phyloP scores from a whole-genome alignment of 2,888 invertebrate species.

The Chymomyza caudatula region DNA sequence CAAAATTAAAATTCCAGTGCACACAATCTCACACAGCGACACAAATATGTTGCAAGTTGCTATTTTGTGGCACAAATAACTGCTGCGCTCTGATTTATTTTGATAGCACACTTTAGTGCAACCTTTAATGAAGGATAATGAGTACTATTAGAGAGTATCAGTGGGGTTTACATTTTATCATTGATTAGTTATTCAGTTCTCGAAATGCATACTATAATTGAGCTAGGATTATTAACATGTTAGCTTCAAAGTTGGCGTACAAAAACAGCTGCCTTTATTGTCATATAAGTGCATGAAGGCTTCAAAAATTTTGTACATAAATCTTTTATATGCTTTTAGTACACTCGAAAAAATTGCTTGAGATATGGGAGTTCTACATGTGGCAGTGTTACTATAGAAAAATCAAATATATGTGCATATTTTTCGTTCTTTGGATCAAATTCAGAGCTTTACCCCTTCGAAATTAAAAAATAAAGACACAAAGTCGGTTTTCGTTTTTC shows the following conservation, averaged over 20 bases:
- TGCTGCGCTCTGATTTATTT: background rate
- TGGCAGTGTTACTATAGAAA: no score
- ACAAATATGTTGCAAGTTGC: constrained; percentile 2
- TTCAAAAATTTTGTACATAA: background rate
- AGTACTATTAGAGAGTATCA: constrained; percentile 22
- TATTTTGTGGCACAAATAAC: background rate
- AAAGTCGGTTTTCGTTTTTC: no score
- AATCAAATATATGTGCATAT: no score
- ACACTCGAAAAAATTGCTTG: background rate
- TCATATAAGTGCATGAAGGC: background rate
- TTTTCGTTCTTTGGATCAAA: no score
- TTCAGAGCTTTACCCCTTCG: no score
- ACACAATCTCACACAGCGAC: constrained; percentile 17
- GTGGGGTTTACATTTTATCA: background rate
- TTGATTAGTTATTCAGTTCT: background rate
- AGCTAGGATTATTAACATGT: background rate
- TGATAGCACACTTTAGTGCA: constrained; percentile 2
- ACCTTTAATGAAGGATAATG: constrained; percentile 40
- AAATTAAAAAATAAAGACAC: no score
- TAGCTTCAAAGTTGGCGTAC: background rate
- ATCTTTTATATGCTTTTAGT: background rate
- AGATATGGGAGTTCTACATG: no score
- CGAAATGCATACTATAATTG: background rate
- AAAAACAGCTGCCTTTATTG: background rate
- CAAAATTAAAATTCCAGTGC: constrained; percentile 66